A percentile compares a stretch with the other conserved stretches of the same genome.
phyloP scores from a whole-genome alignment of 2,113 vertebrate species.

The Collichthys lucidus region DNA sequence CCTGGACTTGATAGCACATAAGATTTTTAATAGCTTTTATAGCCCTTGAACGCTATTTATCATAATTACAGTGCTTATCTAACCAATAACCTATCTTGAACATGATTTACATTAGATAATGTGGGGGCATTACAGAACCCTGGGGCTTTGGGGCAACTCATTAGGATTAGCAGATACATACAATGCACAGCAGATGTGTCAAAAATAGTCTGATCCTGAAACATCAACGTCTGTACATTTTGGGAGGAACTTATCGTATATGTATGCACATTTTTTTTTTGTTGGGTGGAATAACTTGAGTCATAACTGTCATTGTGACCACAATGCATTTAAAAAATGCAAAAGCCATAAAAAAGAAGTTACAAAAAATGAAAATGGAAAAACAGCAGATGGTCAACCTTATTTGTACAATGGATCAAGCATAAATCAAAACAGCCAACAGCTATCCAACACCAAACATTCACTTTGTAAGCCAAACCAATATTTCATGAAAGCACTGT shows the following conservation, averaged over 20 bases:
- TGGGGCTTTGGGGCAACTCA: not conserved
- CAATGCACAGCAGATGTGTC: not conserved
- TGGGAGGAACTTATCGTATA: not conserved
- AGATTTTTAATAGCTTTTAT: not conserved
- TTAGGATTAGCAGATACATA: conserved; percentile 9
- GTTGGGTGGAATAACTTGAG: not conserved
- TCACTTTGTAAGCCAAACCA: conserved; percentile 12
- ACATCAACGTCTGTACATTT: not conserved
- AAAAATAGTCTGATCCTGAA: not conserved
- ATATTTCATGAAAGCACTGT: conserved; percentile 25
- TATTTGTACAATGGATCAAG: conserved; percentile 4
- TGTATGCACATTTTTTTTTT: not conserved
- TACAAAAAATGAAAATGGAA: not conserved
- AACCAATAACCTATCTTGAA: not conserved
- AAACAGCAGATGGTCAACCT: not conserved
- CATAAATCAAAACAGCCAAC: conserved; percentile 2
- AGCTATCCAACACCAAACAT: not conserved
- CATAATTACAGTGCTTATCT: conserved; percentile 12
- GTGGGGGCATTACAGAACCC: conserved; percentile 2
- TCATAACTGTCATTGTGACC: not conserved
- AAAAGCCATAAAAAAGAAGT: not conserved
- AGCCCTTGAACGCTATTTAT: conserved; percentile 16
- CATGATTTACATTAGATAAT: conserved; percentile 29
- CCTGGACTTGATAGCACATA: not conserved
- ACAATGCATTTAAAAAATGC: not conserved